These are phyloP conservation scores for Nesidiocoris tenuis DNA, from an alignment of 2,888 invertebrate genomes.

Conservation along the genomic window DNA sequence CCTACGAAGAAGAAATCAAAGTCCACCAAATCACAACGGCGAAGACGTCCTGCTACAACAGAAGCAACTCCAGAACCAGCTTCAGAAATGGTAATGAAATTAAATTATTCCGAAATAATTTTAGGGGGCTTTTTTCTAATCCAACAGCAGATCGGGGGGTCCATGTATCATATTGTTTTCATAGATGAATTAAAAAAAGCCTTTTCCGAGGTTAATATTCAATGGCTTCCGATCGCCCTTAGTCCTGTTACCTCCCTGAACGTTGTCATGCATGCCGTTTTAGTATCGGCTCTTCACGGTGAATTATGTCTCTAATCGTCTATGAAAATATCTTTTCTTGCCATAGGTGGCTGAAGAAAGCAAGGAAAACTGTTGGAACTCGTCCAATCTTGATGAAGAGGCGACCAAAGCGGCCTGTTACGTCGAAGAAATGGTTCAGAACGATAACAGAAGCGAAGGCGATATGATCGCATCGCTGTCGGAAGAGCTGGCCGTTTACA, in stretches of 20 bases:
- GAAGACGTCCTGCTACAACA: not conserved
- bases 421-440: slow-evolving; percentile 28
- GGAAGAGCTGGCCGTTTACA: slow-evolving; percentile 41
- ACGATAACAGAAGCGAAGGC: slow-evolving; percentile 27
- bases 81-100: slow-evolving; percentile 22
- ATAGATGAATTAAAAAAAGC: no score
- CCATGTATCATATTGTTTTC: no score
- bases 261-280: no score
- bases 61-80: slow-evolving; percentile 18
- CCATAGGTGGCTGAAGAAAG: slow-evolving; percentile 34
- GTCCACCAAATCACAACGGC: slow-evolving; percentile 19
- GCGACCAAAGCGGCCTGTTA: slow-evolving; percentile 20
- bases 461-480: slow-evolving; percentile 38
- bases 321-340: no score
- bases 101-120: no score
- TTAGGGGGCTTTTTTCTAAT: no score
- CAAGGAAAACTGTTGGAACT: slow-evolving; percentile 40
- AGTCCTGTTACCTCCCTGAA: no score
- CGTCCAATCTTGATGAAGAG: slow-evolving; percentile 21
- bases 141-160: no score
- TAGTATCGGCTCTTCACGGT: no score
- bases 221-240: no score
- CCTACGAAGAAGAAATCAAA: slow-evolving; percentile 23
- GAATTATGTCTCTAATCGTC: no score
- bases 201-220: no score